phyloP scores from a whole-genome alignment of 2,888 invertebrate genomes.

The Drosophila vallismaia region DNA sequence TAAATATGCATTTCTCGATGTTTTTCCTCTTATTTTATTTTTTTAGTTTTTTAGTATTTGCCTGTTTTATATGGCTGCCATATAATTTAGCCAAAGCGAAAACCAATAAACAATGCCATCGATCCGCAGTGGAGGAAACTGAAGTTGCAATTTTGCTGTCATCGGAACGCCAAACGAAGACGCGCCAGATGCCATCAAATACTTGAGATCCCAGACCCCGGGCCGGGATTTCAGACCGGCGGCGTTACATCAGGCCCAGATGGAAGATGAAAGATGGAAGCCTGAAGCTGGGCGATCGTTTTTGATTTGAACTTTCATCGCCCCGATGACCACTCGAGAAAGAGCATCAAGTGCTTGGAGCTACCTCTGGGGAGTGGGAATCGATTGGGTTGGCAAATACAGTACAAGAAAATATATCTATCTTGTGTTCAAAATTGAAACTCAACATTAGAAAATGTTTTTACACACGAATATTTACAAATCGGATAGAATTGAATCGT shows the following conservation, averaged over 20 bases:
- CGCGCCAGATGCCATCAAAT: slow-evolving; percentile 75
- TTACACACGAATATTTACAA: too few species aligned
- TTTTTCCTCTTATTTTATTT: slow-evolving; percentile 30
- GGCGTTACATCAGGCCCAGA: slow-evolving; percentile 44
- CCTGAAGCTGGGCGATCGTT: slow-evolving; percentile 32
- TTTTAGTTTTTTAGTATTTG: slow-evolving; percentile 1
- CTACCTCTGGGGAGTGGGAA: slow-evolving; percentile 17
- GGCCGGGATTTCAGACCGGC: not conserved
- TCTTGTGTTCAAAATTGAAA: too few species aligned
- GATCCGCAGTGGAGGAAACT: slow-evolving; percentile 54
- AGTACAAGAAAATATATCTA: not conserved
- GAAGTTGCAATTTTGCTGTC: slow-evolving; percentile 77
- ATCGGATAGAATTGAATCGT: too few species aligned
- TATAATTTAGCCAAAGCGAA: slow-evolving; percentile 72
- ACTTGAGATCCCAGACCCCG: slow-evolving; percentile 46
- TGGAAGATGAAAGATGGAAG: slow-evolving; percentile 23
- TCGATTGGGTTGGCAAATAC: not conserved
- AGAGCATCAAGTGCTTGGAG: slow-evolving; percentile 65
- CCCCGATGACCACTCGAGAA: slow-evolving; percentile 36
- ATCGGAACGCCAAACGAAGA: slow-evolving; percentile 59
- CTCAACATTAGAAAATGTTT: too few species aligned
- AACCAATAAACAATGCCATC: slow-evolving; percentile 69
- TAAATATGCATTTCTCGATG: slow-evolving; percentile 75
- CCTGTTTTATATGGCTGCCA: slow-evolving; percentile 43
- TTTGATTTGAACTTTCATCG: slow-evolving; percentile 72